These are phyloP conservation scores for Neoseiulus cucumeris DNA, from an alignment of 1,140 invertebrate species.

Conservation along the genomic window DNA sequence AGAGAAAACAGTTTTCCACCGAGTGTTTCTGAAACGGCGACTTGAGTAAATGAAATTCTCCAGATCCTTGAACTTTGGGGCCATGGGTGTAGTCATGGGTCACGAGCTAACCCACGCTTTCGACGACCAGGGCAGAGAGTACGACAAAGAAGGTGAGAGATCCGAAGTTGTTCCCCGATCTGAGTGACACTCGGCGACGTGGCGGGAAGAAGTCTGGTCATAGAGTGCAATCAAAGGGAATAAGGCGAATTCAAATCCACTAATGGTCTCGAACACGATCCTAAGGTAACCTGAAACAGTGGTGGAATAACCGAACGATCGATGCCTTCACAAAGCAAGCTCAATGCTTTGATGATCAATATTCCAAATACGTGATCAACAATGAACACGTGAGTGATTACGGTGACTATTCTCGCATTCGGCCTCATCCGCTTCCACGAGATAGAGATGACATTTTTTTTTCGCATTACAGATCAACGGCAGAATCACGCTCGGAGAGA, in stretches of 20 bases:
- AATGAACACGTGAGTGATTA: conserved; percentile 29
- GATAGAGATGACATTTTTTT: neutral
- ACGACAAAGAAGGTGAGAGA: conserved; percentile 48
- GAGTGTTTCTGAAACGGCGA: no score
- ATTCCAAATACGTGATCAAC: conserved; percentile 46
- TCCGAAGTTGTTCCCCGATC: neutral
- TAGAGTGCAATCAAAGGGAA: no score
- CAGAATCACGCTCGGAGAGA: conserved; percentile 55
- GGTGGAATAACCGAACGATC: conserved; percentile 92
- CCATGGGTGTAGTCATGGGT: conserved; percentile 88
- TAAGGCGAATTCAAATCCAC: neutral
- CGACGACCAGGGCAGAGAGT: conserved; percentile 78
- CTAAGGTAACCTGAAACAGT: conserved; percentile 65
- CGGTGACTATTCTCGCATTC: neutral
- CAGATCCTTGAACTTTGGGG: conserved; percentile 72
- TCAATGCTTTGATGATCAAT: conserved; percentile 79
- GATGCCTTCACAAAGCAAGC: conserved; percentile 65
- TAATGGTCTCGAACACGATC: no score
- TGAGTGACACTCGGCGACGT: no score
- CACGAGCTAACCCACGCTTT: conserved; percentile 87
- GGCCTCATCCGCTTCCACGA: neutral
- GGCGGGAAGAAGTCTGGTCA: no score
- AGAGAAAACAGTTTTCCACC: neutral
- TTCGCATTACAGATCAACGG: conserved; percentile 37
- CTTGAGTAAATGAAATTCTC: neutral